Evolutionary conservation across 2,888 invertebrate genomes (phyloP).

Genomic region (Campoletis raptor): DNA sequence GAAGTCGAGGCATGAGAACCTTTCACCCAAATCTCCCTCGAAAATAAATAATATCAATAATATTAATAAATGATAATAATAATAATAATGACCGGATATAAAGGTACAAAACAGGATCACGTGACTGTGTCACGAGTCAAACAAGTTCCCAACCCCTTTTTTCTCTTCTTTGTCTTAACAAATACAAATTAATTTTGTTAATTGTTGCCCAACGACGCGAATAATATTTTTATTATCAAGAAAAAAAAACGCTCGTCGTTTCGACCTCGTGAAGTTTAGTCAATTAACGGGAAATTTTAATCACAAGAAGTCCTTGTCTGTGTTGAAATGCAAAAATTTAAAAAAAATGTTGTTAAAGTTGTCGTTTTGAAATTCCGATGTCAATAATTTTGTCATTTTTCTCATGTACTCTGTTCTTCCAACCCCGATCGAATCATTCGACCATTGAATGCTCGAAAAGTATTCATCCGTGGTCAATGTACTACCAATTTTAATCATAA

Average conservation of each 20-base stretch:
- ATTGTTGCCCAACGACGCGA: conserved; percentile 30
- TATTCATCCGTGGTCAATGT: conserved; percentile 1
- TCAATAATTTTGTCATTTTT: conserved; percentile 54
- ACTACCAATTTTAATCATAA: conserved; percentile 46
- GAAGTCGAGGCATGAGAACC: conserved; percentile 91
- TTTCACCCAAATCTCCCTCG: conserved; percentile 45
- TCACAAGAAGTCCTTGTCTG: conserved; percentile 44
- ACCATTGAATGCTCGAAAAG: not conserved
- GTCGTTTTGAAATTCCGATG: conserved; percentile 45
- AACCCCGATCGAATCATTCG: not conserved
- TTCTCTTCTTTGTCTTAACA: conserved; percentile 41
- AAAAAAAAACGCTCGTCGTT: conserved; percentile 20
- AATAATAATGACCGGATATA: conserved; percentile 40
- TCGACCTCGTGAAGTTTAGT: conserved; percentile 38
- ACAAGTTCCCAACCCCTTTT: conserved; percentile 28
- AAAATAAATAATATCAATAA: conserved; percentile 20
- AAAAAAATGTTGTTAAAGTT: conserved; percentile 20
- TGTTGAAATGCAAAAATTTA: conserved; percentile 34
- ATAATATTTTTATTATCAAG: conserved; percentile 44
- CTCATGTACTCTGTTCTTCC: conserved; percentile 2
- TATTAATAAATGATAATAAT: not conserved
- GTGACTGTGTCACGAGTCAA: conserved; percentile 19
- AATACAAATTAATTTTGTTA: conserved; percentile 46
- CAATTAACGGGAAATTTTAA: conserved; percentile 51
- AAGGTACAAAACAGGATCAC: conserved; percentile 43